Evolutionary conservation across 2,888 invertebrate species (phyloP), one percentile per base, ranked within the genome.

Genomic region (Dicyrtomina minuta): DNA sequence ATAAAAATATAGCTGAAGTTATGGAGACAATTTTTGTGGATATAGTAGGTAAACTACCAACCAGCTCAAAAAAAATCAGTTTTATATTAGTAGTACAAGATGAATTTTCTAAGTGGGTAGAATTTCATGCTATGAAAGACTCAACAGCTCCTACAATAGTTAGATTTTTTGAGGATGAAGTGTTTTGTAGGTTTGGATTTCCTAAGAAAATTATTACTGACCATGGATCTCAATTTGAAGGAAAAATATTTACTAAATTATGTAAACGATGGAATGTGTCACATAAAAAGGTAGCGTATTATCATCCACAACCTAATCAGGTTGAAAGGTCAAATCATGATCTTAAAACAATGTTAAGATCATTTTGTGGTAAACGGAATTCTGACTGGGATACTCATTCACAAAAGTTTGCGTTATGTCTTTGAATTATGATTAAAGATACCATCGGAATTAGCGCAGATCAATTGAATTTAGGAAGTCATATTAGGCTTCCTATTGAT

Each of bases 21-120:
- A 73, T 73, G 43, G 68, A 73, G 24, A 66, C 44, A 15, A 46
- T 76, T 22, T 66, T 43, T 59, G 46, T 72, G 2, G 76, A n/a
- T n/a, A n/a, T n/a, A n/a, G n/a, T n/a, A n/a, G n/a, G n/a, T n/a
- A n/a, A n/a, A n/a, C n/a, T n/a, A 75, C 60, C 68, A 72, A 22
- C 17, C 72, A 15, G 76, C 74, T 13, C 74, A n/a, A 22, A 24
- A 13, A 55, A 70, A 26, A 64, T 74, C 55, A 41, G 66, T 26
- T 71, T 66, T 66, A 39, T 73, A 12, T 46, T 75, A 4, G 75
- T 74, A 13, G 68, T 71, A 6, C 33, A 70, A n/a, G 72, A 73
- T 49, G 58, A 69, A 22, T 39, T 71, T 6, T 61, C 66, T 4
- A 71, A 66, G 62, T 74, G 75, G 74, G 61, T n/a, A n/a, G n/a